A percentile compares a stretch with the other conserved stretches of the same genome.
Evolutionary conservation across 2,888 invertebrate genomes (phyloP).

Genomic region (Perdita meconis): DNA sequence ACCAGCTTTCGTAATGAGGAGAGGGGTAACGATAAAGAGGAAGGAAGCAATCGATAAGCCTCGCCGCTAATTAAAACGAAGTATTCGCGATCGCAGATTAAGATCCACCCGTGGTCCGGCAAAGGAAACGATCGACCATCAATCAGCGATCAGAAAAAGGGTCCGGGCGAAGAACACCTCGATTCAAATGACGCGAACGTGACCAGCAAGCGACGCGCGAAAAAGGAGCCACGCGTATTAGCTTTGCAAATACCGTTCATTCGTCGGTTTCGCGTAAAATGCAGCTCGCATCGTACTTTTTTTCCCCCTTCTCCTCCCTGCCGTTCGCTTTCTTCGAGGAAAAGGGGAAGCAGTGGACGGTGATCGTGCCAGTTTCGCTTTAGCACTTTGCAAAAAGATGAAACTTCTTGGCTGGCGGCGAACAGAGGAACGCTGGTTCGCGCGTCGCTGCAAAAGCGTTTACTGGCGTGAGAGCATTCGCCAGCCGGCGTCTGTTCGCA

Average conservation of each 20-base stretch:
- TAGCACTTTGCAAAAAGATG: slow-evolving; percentile 65
- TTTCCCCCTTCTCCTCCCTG: slow-evolving; percentile 26
- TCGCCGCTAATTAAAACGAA: slow-evolving; percentile 8
- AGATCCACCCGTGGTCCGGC: slow-evolving; percentile 5
- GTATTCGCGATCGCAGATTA: slow-evolving; percentile 15
- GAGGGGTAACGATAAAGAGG: neutral
- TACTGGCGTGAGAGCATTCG: slow-evolving; percentile 58
- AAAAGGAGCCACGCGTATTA: slow-evolving; percentile 44
- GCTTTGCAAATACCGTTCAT: slow-evolving; percentile 66
- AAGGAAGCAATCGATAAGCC: neutral
- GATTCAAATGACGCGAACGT: slow-evolving; percentile 28
- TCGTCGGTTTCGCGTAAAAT: slow-evolving; percentile 36
- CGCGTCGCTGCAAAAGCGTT: slow-evolving; percentile 57
- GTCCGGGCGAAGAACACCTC: neutral
- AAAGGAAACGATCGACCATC: slow-evolving; percentile 33
- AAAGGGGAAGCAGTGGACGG: slow-evolving; percentile 58
- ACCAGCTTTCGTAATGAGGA: neutral
- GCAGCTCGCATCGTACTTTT: slow-evolving; percentile 46
- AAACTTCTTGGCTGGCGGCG: neutral
- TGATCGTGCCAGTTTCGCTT: slow-evolving; percentile 61
- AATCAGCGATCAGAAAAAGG: slow-evolving; percentile 21
- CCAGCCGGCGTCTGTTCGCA: slow-evolving; percentile 15
- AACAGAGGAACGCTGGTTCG: slow-evolving; percentile 27
- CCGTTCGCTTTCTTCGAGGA: slow-evolving; percentile 65
- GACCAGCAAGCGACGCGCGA: slow-evolving; percentile 29